Evolutionary conservation across 2,113 vertebrate genomes (phyloP), one percentile per base, ranked within the genome.

Genomic region (Periophthalmodon schlosseri): DNA sequence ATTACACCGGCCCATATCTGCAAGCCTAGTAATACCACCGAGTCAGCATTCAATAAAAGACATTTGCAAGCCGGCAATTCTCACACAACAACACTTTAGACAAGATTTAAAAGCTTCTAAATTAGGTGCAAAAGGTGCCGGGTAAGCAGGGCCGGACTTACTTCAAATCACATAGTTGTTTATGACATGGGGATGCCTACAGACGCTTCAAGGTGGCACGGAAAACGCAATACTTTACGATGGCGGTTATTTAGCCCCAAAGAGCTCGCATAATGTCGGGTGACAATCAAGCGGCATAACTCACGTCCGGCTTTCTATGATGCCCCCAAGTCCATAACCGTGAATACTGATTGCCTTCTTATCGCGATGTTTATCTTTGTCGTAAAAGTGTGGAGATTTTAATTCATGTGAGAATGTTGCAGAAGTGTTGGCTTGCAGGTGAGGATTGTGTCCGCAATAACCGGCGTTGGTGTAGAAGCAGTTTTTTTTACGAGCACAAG

Each of bases 91-190:
- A 92, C 89, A 91, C 87, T 90, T 63, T 90, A 91, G 78, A 58
- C 89, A 91, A 95, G 94, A 95, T 95, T 95, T 95, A 95, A 94
- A 95, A 91, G 94, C 91, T 89, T 90, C 93, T 93, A 94, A 94
- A 95, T 94, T 93, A 94, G 93, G 93, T 92, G 91, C 87, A 87
- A 93, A 95, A 94, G 92, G 90, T 94, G 94, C 94, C 91, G 84
- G 92, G 89, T 95, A 95, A 95, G 94, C 94, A 95, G 83, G 73
- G 84, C 80, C 73, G 88, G 84, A 84, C 94, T 94, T 94, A 94
- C 93, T 93, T 93, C 89, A 92, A 93, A 93, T 93, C 92, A 94
- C 93, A 94, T 91, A 92, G 90, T 94, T 94, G 92, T 94, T 94
- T 94, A 94, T 88, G 91, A 83, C 79, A 28, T 3, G 80, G 88